These are phyloP conservation scores for Agapetus fuscipes DNA, from an alignment of 2,888 invertebrate genomes.

Conservation along the genomic window DNA sequence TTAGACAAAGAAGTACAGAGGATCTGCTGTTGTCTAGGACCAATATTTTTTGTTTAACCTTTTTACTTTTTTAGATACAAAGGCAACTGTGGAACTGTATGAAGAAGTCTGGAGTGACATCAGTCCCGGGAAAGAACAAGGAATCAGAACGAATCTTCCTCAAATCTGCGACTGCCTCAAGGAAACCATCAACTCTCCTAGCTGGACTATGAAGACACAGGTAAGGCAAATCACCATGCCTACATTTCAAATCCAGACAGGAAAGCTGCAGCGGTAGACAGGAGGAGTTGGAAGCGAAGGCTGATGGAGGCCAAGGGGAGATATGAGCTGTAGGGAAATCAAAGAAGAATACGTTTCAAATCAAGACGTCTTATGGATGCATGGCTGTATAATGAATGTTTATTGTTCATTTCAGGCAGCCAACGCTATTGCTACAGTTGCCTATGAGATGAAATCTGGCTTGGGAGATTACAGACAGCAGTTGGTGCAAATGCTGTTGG, in stretches of 20 bases:
- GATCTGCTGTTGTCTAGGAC: too few species aligned
- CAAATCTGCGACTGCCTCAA: slow-evolving; percentile 63
- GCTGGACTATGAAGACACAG: slow-evolving; percentile 83
- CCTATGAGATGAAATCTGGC: slow-evolving; percentile 55
- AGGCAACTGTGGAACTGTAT: slow-evolving; percentile 60
- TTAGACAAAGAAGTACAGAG: too few species aligned
- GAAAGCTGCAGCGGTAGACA: too few species aligned
- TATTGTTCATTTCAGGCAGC: slow-evolving; percentile 49
- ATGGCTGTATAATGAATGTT: background rate
- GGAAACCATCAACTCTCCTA: slow-evolving; percentile 65
- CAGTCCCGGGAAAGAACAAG: slow-evolving; percentile 78
- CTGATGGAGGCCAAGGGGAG: too few species aligned
- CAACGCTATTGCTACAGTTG: slow-evolving; percentile 70
- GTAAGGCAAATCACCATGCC: slow-evolving; percentile 31
- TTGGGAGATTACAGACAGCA: slow-evolving; percentile 54
- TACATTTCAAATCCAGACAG: background rate
- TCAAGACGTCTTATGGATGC: slow-evolving; percentile 7
- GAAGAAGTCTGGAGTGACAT: slow-evolving; percentile 85
- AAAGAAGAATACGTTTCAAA: too few species aligned
- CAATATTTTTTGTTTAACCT: too few species aligned
- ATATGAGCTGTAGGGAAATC: too few species aligned
- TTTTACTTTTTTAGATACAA: slow-evolving; percentile 32
- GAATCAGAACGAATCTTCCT: slow-evolving; percentile 65
- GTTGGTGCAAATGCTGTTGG: slow-evolving; percentile 56
- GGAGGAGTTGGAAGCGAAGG: too few species aligned